Evolutionary conservation across 1,140 invertebrate species (phyloP), one percentile per base, ranked within the genome.

Genomic region (Hycleus phaleratus): DNA sequence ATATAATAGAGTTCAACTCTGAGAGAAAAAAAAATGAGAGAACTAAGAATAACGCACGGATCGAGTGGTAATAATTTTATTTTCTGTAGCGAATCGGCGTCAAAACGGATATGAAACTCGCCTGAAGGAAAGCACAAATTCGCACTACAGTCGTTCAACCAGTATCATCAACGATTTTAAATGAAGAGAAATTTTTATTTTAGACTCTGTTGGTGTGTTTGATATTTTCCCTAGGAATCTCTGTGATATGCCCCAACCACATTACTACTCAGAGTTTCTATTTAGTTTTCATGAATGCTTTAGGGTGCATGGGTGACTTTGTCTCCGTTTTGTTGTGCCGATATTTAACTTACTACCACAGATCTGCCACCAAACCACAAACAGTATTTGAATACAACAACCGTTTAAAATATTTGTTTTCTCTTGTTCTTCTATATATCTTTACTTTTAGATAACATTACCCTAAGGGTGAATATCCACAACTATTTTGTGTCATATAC

Each of bases 271-370:
- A 54, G 51, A 57, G 56, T 57, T 57, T 60, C 47, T 60, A 53
- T 62, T 56, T 61, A 56, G 58, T 63, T 64, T 64, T 49, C 44
- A 53, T 46, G 53, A 60, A 51, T 63, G 61, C 64, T 62, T 58
- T 49, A 38, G 61, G 64, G 48, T 59, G 42, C 57, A 66, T 66
- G 61, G 51, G 61, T 66, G 57, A 52, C 64, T 66, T 66, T 66
- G 64, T 66, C 64, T 60, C 53, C 57, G 56, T 59, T 63, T 59
- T 59, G 50, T 59, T 63, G 46, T 54, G 45, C 51, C 53, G 50
- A 58, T 67, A 60, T 67, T 67, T 65, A 60, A 67, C 60, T 65
- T 67, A 46, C 60, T 65, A 61, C 65, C 65, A 58, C 65, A 64
- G 65, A 58, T 18, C 62, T 50, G 55, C 58, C 49, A 42, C 60